phyloP scores from a whole-genome alignment of 2,888 invertebrate genomes.

The Acanthosepion pharaonis region DNA sequence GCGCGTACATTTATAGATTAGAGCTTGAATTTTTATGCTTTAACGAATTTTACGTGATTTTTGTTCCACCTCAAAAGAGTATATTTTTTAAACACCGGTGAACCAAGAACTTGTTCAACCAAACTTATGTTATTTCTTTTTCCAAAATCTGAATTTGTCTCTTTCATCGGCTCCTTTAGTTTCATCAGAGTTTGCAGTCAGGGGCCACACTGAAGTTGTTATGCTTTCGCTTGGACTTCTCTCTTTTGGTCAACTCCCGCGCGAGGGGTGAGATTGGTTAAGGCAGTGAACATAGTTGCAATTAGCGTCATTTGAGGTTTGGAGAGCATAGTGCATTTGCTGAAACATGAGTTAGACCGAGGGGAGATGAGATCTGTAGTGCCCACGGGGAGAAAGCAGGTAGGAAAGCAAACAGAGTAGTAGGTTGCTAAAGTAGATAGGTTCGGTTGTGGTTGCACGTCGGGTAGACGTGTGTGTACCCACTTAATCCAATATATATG shows the following conservation, averaged over 20 bases:
- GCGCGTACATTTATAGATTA: neutral
- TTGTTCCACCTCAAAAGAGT: too few relatives aligned
- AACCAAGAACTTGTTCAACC: neutral
- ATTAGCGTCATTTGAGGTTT: neutral
- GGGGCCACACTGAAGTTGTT: neutral
- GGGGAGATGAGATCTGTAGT: neutral
- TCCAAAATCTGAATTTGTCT: neutral
- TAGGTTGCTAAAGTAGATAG: neutral
- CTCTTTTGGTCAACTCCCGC: slow-evolving; percentile 15
- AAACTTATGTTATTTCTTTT: neutral
- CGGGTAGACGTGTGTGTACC: neutral
- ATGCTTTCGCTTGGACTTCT: neutral
- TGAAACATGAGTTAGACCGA: neutral
- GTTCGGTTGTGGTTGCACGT: neutral
- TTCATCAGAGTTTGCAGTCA: neutral
- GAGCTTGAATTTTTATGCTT: neutral
- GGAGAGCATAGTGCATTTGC: neutral
- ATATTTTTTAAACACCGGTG: neutral
- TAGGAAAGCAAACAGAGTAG: neutral
- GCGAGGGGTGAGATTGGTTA: neutral
- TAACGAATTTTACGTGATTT: neutral
- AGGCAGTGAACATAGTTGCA: neutral
- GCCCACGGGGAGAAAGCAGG: neutral
- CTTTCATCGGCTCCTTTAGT: neutral
- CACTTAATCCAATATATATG: neutral